Conservation (phyloP, 2,888 invertebrate genomes). For the Xanthorhoe spadicearia region DNA sequence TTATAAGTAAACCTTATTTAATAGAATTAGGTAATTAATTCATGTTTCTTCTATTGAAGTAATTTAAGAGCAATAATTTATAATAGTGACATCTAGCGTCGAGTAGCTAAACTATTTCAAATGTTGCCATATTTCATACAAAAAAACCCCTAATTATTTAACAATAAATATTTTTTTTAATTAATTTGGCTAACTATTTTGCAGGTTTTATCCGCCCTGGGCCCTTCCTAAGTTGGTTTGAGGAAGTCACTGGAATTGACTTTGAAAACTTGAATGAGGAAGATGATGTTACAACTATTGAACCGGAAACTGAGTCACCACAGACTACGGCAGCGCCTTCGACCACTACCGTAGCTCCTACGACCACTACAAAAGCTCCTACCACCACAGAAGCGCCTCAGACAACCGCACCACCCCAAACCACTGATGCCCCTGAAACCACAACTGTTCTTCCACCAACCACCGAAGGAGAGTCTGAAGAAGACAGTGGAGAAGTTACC, state of each 20-base stretch:
- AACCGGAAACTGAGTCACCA: constrained; percentile 22
- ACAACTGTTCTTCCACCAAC: not conserved
- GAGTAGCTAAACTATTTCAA: constrained; percentile 19
- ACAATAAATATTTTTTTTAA: not conserved
- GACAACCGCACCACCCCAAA: constrained; percentile 22
- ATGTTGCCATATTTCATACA: constrained; percentile 3
- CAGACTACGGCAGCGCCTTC: constrained; percentile 32
- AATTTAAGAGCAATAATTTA: not conserved
- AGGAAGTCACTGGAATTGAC: constrained; percentile 64
- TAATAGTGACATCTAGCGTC: constrained; percentile 15
- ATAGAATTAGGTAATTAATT: too few species aligned
- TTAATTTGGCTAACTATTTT: constrained; percentile 5
- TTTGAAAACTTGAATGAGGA: constrained; percentile 66
- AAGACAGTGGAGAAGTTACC: constrained; percentile 53
- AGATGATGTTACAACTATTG: constrained; percentile 38
- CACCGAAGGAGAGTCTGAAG: constrained; percentile 43
- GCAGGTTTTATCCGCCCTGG: constrained; percentile 73
- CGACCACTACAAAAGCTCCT: not conserved
- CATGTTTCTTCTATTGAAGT: not conserved
- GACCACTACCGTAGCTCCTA: constrained; percentile 6
- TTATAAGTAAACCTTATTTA: not conserved
- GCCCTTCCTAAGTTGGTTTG: constrained; percentile 71
- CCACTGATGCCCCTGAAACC: constrained; percentile 21
- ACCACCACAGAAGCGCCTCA: constrained; percentile 27
- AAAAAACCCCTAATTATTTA: not conserved